Evolutionary conservation across 1,140 invertebrate genomes (phyloP), one percentile per base, ranked within the genome.

Genomic region (Ditylenchus dipsaci): DNA sequence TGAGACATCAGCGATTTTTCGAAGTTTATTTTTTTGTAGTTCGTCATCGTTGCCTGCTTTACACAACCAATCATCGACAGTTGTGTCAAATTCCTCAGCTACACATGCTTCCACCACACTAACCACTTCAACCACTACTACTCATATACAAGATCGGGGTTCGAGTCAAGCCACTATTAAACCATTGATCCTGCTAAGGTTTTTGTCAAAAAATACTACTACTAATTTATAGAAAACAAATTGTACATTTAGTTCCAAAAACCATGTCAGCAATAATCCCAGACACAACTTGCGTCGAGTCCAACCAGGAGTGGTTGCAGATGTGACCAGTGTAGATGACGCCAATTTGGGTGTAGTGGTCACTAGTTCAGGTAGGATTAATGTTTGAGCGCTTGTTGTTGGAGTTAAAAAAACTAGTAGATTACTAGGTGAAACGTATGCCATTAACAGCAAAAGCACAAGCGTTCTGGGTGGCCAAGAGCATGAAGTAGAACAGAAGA

Each of bases 361-460:
- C 3, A 65, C 64, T 30, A 45, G 42, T 65, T 65, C 53, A 30
- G 64, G 53, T 63, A 3, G 47, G 17, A 63, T 45, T 27, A 66
- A 65, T 11, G 27, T 23, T n/a, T n/a, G n/a, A n/a, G n/a, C n/a
- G n/a, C 61, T 9, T n/a, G 61, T 30, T 11, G 9, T 49, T 13
- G 49, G 27, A 13, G 49, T 33, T 53, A 8, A 21, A 8, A 63
- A 23, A 62, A 29, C 60, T 8, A 62, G 8, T n/a, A 1, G 15
- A 57, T 8, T 56, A 64, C 23, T n/a, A 59, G 17, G 17, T 7
- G 38, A n/a, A n/a, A 59, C 17, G 7, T 21, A 19, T 45, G 13
- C 21, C 1, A 56, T 64, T 15, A 29, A 64, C 29, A 26, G 62
- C 43, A n/a, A 21, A 21, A 21, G 23, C 15, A 5, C 49, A 56